Conservation (phyloP, 2,113 vertebrate species). For the Astatoreochromis straeleni region DNA sequence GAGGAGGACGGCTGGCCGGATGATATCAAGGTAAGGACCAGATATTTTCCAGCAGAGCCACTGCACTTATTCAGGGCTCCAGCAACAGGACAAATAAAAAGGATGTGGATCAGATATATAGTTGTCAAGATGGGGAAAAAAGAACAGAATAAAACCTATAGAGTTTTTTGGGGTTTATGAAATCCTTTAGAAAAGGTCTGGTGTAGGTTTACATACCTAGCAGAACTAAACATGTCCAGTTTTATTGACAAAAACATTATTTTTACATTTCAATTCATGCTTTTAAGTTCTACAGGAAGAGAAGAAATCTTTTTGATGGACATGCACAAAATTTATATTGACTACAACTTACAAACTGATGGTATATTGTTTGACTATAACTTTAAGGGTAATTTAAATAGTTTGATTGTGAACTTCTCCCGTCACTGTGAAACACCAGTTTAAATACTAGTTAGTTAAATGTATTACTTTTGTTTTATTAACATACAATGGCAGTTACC, state of each 20-base stretch:
- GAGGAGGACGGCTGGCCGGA: conserved; percentile 89
- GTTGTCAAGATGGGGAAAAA: neutral
- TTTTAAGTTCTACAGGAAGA: neutral
- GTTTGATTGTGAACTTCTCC: neutral
- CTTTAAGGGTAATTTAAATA: neutral
- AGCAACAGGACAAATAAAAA: neutral
- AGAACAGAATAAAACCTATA: neutral
- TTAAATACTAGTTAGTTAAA: neutral
- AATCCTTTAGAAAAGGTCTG: neutral
- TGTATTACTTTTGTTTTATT: neutral
- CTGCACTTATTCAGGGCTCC: neutral
- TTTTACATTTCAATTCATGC: neutral
- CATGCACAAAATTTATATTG: neutral
- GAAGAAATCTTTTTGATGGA: neutral
- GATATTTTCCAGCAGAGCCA: neutral
- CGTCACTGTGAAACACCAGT: neutral
- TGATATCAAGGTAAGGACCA: conserved; percentile 82
- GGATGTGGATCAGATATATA: neutral
- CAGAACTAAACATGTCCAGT: neutral
- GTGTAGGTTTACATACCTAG: neutral
- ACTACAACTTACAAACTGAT: neutral
- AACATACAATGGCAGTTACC: neutral
- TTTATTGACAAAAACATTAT: rapidly evolving
- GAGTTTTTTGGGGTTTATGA: neutral
- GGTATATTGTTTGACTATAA: neutral